Conservation (phyloP, 1,140 invertebrate genomes). For the fruit fly (Drosophila melanogaster) region DNA sequence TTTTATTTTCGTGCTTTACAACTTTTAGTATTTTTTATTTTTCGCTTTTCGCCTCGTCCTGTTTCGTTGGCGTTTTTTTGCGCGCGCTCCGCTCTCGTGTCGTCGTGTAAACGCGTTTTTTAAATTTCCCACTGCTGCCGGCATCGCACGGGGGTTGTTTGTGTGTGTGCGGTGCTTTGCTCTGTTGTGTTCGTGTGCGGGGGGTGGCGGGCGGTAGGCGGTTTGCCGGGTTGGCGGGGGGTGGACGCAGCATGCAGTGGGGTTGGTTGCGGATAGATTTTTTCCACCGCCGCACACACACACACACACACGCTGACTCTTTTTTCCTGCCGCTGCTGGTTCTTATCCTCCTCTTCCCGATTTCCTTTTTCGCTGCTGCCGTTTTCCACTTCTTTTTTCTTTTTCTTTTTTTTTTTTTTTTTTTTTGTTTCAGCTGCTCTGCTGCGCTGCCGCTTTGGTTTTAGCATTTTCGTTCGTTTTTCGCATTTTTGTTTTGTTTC, state of each 20-base stretch:
- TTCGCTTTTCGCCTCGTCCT: constrained; percentile 51
- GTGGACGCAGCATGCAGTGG: constrained; percentile 64
- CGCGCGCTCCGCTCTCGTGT: constrained; percentile 35
- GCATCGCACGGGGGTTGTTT: constrained; percentile 67
- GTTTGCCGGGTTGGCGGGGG: constrained; percentile 8
- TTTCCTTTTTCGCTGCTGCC: constrained; percentile 20
- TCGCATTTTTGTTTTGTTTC: constrained; percentile 76
- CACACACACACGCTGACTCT: constrained; percentile 44
- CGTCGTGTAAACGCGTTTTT: constrained; percentile 49
- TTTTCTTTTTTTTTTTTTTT: constrained; percentile 30
- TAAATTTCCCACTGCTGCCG: constrained; percentile 45
- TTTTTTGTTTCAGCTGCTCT: constrained; percentile 41
- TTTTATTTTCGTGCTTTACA: constrained; percentile 52
- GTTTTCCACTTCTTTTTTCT: neutral
- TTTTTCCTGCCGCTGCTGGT: constrained; percentile 34
- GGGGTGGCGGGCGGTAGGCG: constrained; percentile 7
- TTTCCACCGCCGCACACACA: constrained; percentile 53
- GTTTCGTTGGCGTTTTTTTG: constrained; percentile 36
- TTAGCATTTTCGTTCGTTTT: constrained; percentile 73
- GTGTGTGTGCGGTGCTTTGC: constrained; percentile 37
- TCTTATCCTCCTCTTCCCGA: constrained; percentile 13
- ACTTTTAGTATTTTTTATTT: constrained; percentile 57
- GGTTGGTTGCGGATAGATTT: constrained; percentile 67
- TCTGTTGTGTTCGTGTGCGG: constrained; percentile 26
- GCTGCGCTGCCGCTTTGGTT: constrained; percentile 61